Percentiles rank a stretch among this genome's conserved stretches.
Evolutionary conservation across 2,113 vertebrate species (phyloP).

Genomic region (Labeo rohita): DNA sequence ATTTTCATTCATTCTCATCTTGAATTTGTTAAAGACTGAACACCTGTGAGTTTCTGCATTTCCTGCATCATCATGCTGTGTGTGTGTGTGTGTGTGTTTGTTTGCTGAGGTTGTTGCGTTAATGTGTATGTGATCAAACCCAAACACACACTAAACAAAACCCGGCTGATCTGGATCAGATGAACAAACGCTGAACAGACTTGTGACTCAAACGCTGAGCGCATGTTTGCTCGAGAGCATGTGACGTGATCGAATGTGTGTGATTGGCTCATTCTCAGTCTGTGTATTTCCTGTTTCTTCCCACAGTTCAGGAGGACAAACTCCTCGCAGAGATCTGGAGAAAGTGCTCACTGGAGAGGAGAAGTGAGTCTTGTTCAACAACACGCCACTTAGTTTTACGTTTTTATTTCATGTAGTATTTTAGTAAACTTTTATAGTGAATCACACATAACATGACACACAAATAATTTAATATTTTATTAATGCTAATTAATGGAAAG

Average conservation of each 20-base stretch:
- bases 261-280: not conserved
- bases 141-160: not conserved
- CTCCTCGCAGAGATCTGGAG: slow-evolving; percentile 94
- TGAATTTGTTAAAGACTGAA: not conserved
- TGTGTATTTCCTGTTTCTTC: slow-evolving; percentile 54
- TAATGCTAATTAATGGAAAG: not conserved
- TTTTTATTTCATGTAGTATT: not conserved
- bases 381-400: no score
- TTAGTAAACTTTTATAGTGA: not conserved
- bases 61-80: not conserved
- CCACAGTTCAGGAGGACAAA: slow-evolving; percentile 92
- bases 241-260: not conserved
- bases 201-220: not conserved
- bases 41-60: not conserved
- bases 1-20: not conserved
- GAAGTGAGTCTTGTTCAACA: slow-evolving; percentile 79
- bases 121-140: not conserved
- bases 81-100: not conserved
- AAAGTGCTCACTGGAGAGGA: slow-evolving; percentile 97
- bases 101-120: not conserved
- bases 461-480: no score
- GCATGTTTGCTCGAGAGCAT: not conserved
- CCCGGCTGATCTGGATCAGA: not conserved
- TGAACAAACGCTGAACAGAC: not conserved
- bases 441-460: not conserved